Evolutionary conservation across 2,797 vertebrate genomes (phyloP).

Genomic region (Parauchenoglanis ngamensis): DNA sequence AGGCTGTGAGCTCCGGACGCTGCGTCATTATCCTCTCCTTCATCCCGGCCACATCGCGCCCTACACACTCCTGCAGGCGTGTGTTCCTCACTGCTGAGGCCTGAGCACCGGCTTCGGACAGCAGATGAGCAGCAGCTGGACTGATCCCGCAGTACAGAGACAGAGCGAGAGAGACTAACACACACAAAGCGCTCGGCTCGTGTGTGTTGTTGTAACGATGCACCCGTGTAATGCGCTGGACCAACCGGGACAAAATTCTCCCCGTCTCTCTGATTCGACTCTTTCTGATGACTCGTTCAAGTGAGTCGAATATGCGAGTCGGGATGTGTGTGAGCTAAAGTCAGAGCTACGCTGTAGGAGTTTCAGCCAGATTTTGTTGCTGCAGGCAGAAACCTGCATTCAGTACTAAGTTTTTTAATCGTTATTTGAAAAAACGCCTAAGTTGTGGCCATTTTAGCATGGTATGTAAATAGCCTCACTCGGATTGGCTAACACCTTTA

Average conservation of each 20-base stretch:
- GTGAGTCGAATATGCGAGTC: not conserved
- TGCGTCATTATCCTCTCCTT: slow-evolving; percentile 11
- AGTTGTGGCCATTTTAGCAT: too few relatives aligned
- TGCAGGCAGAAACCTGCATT: not conserved
- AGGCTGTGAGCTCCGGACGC: not conserved
- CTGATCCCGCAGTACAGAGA: not conserved
- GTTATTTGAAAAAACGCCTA: too few relatives aligned
- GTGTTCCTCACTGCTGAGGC: not conserved
- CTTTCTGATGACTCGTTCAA: not conserved
- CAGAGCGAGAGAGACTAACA: not conserved
- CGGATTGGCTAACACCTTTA: too few relatives aligned
- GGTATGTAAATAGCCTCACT: too few relatives aligned
- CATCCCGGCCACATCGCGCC: not conserved
- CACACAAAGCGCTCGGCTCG: not conserved
- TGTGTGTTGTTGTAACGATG: not conserved
- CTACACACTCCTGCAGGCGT: not conserved
- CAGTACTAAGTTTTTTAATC: not conserved
- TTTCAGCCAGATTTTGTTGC: not conserved
- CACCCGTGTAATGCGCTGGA: not conserved
- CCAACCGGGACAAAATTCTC: not conserved
- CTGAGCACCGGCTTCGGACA: not conserved
- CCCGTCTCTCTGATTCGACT: not conserved
- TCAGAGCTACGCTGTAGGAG: not conserved
- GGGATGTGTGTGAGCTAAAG: too few relatives aligned
- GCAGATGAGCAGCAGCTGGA: not conserved